These are phyloP conservation scores for Drepana arcuata DNA, from an alignment of 1,140 invertebrate species.

Conservation along the genomic window DNA sequence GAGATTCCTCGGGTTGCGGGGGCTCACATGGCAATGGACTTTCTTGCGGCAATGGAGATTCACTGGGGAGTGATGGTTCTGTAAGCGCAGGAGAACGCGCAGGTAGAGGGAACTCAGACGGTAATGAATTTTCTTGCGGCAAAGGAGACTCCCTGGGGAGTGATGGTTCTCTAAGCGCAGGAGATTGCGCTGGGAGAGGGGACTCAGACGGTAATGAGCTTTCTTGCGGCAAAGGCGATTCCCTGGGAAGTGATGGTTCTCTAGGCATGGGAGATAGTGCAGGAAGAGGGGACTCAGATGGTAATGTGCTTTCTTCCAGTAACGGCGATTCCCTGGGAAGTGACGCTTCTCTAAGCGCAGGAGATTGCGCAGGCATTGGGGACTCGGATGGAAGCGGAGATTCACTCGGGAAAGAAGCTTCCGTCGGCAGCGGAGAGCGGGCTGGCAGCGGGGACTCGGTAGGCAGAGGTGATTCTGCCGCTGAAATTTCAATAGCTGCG, in stretches of 20 bases:
- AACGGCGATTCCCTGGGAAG: conserved; percentile 8
- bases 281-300: conserved; percentile 19
- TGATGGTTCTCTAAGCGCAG: too few relatives aligned
- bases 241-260: conserved; percentile 20
- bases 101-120: conserved; percentile 10
- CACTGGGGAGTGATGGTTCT: conserved; percentile 11
- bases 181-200: too few relatives aligned
- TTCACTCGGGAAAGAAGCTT: background rate
- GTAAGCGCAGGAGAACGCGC: conserved; percentile 2
- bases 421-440: background rate
- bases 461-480: background rate
- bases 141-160: conserved; percentile 13
- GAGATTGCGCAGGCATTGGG: conserved; percentile 5
- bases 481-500: too few relatives aligned
- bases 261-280: conserved; percentile 15
- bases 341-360: background rate
- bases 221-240: conserved; percentile 14
- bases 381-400: conserved; percentile 6
- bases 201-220: too few relatives aligned
- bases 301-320: conserved; percentile 17
- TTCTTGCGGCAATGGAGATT: conserved; percentile 10
- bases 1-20: conserved; percentile 13
- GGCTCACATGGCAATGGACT: conserved; percentile 27
- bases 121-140: conserved; percentile 12
- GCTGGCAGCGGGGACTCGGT: background rate